Percentiles rank a stretch among this genome's conserved stretches.
Conservation (phyloP, 2,797 vertebrate species). For the Gallinago solitaria region DNA sequence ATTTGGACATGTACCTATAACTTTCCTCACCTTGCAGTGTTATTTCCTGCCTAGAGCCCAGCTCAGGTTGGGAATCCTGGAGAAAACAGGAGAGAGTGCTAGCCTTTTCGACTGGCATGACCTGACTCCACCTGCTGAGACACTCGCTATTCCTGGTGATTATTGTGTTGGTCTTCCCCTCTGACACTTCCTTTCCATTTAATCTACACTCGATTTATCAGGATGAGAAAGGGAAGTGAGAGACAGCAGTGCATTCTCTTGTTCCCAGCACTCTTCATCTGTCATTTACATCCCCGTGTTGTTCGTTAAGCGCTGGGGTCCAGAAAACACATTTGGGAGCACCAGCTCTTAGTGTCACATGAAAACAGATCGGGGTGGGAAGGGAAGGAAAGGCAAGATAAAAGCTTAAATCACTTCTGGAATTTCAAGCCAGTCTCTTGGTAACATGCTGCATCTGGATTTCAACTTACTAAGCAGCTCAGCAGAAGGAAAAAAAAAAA, state of each 20-base stretch:
- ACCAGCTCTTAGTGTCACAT: background rate
- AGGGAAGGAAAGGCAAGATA: background rate
- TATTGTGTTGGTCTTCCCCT: background rate
- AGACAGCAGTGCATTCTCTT: background rate
- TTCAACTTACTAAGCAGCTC: background rate
- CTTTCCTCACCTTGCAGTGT: background rate
- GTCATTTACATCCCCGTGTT: background rate
- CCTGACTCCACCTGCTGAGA: background rate
- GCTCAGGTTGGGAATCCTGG: background rate
- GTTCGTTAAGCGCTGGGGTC: background rate
- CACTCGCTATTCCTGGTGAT: background rate
- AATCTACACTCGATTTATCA: background rate
- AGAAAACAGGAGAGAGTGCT: background rate
- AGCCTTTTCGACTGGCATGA: background rate
- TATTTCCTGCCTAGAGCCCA: background rate
- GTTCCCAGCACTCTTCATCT: background rate
- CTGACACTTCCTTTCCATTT: background rate
- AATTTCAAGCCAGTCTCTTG: background rate
- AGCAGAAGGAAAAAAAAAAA: background rate
- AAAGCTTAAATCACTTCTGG: background rate
- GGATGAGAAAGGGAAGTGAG: background rate
- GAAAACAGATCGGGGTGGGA: background rate
- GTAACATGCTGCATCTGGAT: background rate
- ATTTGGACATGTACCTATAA: background rate
- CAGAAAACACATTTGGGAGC: background rate